A percentile compares a stretch with the other conserved stretches of the same genome.
phyloP scores from a whole-genome alignment of 2,888 invertebrate genomes.

The Aproaerema taeniolella region DNA sequence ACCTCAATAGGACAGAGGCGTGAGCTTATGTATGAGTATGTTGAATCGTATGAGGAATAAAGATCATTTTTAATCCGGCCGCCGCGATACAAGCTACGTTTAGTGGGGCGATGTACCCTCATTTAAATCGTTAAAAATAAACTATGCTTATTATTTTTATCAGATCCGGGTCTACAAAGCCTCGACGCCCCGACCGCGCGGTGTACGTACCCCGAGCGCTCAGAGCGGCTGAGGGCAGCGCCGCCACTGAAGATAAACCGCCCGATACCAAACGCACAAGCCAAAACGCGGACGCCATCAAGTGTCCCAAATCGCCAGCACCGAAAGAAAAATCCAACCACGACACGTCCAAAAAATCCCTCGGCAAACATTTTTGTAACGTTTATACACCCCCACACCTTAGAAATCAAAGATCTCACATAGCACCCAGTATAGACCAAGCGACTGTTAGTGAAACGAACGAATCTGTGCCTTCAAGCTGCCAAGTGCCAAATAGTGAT shows the following conservation, averaged over 20 bases:
- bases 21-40: no score
- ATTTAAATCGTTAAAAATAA: no score
- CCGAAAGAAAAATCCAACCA: slow-evolving; percentile 51
- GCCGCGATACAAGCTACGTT: no score
- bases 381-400: slow-evolving; percentile 72
- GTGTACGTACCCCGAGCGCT: slow-evolving; percentile 87
- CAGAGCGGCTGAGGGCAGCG: slow-evolving; percentile 51
- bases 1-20: no score
- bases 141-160: no score
- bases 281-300: slow-evolving; percentile 37
- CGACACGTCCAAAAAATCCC: slow-evolving; percentile 55
- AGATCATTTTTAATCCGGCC: no score
- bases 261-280: slow-evolving; percentile 32
- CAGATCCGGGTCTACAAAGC: slow-evolving; percentile 60
- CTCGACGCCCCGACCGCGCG: slow-evolving; percentile 85
- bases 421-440: slow-evolving; percentile 45
- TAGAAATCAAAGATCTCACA: slow-evolving; percentile 57
- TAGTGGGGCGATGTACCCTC: no score
- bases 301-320: slow-evolving; percentile 58
- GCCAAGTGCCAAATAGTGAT: slow-evolving; percentile 74
- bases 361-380: slow-evolving; percentile 67
- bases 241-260: slow-evolving; percentile 23
- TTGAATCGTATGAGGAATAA: no score
- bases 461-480: slow-evolving; percentile 62
- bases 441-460: slow-evolving; percentile 42